Evolutionary conservation across 2,888 invertebrate genomes (phyloP).

Genomic region (Abrostola tripartita): DNA sequence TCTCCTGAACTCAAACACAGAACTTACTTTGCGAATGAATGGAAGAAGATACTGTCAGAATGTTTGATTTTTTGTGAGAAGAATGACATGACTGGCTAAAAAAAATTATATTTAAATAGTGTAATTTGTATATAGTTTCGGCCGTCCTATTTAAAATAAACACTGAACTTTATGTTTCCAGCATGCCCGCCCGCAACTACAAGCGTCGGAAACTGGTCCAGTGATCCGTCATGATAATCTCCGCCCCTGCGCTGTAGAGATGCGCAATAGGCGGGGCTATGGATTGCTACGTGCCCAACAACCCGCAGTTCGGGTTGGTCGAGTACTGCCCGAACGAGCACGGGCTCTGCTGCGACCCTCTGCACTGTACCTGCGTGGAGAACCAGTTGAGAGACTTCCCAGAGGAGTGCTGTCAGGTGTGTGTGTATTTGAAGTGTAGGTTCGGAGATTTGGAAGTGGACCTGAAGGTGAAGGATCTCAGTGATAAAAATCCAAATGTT

Average conservation of each 20-base stretch:
- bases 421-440: slow-evolving; percentile 5
- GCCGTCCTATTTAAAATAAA: no score
- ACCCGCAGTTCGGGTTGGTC: slow-evolving; percentile 90
- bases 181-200: slow-evolving; percentile 76
- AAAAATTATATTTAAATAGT: no score
- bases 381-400: slow-evolving; percentile 73
- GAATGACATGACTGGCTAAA: no score
- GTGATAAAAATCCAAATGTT: background rate
- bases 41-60: no score
- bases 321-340: slow-evolving; percentile 73
- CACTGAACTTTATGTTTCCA: slow-evolving; percentile 52
- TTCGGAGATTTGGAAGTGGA: background rate
- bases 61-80: no score
- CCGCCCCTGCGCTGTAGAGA: slow-evolving; percentile 77
- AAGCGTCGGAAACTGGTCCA: slow-evolving; percentile 71
- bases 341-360: slow-evolving; percentile 81
- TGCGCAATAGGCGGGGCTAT: slow-evolving; percentile 84
- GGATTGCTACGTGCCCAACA: slow-evolving; percentile 91
- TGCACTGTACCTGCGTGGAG: slow-evolving; percentile 83
- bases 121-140: no score
- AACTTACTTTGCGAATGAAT: no score
- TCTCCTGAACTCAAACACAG: no score
- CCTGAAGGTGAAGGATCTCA: background rate
- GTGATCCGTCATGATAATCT: slow-evolving; percentile 53
- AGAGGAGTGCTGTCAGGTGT: slow-evolving; percentile 80